Conservation (phyloP, 2,888 invertebrate species). For the Chloroclysta siterata region DNA sequence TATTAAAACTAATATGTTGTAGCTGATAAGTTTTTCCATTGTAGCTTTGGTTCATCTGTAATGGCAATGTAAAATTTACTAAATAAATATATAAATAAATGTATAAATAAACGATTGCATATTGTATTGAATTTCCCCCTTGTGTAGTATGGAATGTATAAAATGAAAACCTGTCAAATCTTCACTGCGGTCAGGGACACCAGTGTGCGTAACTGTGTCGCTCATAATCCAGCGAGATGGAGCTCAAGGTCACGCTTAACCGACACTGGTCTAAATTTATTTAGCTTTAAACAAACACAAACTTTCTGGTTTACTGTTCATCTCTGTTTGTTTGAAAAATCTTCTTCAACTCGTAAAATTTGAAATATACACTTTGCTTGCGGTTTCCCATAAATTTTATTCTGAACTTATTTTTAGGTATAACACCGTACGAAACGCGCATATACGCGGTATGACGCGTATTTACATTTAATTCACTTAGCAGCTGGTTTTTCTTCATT, state of each 20-base stretch:
- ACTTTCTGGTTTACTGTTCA: constrained; percentile 22
- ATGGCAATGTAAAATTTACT: too few species aligned
- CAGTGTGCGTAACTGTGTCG: constrained; percentile 13
- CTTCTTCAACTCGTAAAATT: constrained; percentile 3
- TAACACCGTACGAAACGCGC: neutral
- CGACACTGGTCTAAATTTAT: constrained; percentile 15
- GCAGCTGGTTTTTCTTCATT: constrained; percentile 9
- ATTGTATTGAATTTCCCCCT: neutral
- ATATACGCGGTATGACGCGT: constrained; percentile 7
- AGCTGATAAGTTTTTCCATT: too few species aligned
- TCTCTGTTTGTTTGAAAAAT: constrained; percentile 15
- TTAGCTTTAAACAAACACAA: constrained; percentile 18
- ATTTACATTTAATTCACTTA: constrained; percentile 5
- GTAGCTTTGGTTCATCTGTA: too few species aligned
- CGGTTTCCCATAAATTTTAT: neutral
- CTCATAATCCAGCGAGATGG: constrained; percentile 7
- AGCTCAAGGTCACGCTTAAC: constrained; percentile 18
- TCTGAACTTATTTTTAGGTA: neutral
- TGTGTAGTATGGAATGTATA: neutral
- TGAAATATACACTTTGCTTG: neutral
- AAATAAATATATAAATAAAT: too few species aligned
- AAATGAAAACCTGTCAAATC: neutral
- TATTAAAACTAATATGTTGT: too few species aligned
- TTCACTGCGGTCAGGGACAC: neutral
- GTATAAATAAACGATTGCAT: too few species aligned